Conservation (phyloP, 2,888 invertebrate genomes). For the Parnassius glacialis region DNA sequence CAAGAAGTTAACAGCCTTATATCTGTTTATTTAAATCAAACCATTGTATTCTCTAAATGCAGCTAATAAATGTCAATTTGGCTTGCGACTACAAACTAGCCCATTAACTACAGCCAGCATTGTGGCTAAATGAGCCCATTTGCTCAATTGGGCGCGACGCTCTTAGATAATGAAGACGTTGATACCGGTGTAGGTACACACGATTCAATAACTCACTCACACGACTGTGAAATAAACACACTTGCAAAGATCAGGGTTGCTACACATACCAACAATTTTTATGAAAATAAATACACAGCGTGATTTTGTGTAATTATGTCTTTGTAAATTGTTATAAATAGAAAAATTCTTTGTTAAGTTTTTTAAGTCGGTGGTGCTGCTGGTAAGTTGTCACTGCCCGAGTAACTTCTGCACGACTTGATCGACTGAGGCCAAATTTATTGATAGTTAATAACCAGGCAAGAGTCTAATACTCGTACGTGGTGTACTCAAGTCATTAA, state of each 20-base stretch:
- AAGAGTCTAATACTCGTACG: no score
- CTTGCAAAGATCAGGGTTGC: slow-evolving; percentile 14
- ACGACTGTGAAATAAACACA: slow-evolving; percentile 5
- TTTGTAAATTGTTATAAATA: no score
- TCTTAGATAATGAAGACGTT: slow-evolving; percentile 26
- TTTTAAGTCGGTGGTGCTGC: no score
- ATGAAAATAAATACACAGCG: no score
- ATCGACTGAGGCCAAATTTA: no score
- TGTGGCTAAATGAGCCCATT: slow-evolving; percentile 23
- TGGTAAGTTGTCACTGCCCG: no score
- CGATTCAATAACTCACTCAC: slow-evolving; percentile 13
- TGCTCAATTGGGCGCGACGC: slow-evolving; percentile 26
- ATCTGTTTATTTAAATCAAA: background rate
- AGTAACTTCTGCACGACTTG: no score
- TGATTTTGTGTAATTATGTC: no score
- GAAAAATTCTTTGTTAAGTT: no score
- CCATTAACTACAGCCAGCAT: slow-evolving; percentile 16
- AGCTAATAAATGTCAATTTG: slow-evolving; percentile 12
- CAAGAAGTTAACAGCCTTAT: background rate
- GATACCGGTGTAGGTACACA: slow-evolving; percentile 15
- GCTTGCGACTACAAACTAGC: slow-evolving; percentile 3
- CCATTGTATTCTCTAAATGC: background rate
- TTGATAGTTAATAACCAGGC: no score
- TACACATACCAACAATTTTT: background rate
- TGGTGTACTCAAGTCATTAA: no score